Evolutionary conservation across 2,888 invertebrate genomes (phyloP), one percentile per base, ranked within the genome.

Genomic region (Omphaloscelis lunosa): DNA sequence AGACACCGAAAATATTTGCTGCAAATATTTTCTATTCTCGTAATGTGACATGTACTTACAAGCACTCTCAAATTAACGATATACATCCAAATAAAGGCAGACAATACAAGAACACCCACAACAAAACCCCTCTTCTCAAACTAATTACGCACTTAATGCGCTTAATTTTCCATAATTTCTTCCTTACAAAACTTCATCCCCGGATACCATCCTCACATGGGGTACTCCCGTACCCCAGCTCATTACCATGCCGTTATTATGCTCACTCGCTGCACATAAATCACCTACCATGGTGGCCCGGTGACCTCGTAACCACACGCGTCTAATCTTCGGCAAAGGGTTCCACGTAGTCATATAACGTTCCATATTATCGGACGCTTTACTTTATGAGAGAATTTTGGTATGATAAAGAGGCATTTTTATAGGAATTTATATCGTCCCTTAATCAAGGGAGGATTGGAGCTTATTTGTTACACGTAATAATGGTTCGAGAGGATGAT

Each of bases 211-310:
- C 41, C 34, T 20, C 72, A 72, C 70, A 66, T 66, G 85, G 70
- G 65, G 77, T 56, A 62, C 82, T 23, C 48, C 15, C 63, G 41
- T 51, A 59, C 72, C 80, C 68, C 58, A 58, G 56, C 72, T 63
- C 75, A 82, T 84, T 86, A 75, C 72, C 75, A 82, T 78, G 56
- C 56, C 63, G 61, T 82, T 85, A 71, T 78, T 86, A 82, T 45
- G 82, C 77, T 80, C 79, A 69, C 71, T 74, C 58, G 74, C 72
- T 82, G 86, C 56, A 82, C 72, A 85, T 81, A 84, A 86, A 86
- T 85, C 87, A 77, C 61, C 48, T 61, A n/a, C 34, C 75, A 85
- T 59, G 83, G 79, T 66, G 86, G 34, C 87, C 86, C 71, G 82
- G 68, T 86, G 86, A 86, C 84, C 85, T 72, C 81, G 65, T 69